These are phyloP conservation scores for Lissocephala sabroskyi DNA, from an alignment of 2,888 invertebrate genomes.

Conservation along the genomic window DNA sequence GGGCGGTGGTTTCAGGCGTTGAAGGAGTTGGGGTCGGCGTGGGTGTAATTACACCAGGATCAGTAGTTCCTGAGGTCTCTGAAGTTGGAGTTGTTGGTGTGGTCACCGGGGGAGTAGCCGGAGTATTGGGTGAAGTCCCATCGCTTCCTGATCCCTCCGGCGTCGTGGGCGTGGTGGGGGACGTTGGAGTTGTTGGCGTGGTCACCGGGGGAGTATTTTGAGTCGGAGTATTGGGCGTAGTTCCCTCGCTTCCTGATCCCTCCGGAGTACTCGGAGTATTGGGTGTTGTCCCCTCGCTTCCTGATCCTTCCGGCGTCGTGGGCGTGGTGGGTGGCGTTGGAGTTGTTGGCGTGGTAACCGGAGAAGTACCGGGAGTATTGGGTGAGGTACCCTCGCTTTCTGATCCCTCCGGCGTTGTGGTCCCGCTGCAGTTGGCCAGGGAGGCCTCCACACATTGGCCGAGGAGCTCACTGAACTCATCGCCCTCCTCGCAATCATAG, in stretches of 20 bases:
- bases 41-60: too few relatives aligned
- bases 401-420: conserved; percentile 11
- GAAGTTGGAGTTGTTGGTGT: conserved; percentile 2
- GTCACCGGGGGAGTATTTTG: too few relatives aligned
- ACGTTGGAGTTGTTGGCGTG: conserved; percentile 13
- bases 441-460: conserved; percentile 40
- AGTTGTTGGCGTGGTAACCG: conserved; percentile 10
- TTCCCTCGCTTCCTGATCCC: background rate
- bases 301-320: background rate
- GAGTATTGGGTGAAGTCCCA: background rate
- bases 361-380: background rate
- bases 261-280: background rate
- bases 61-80: too few relatives aligned
- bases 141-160: background rate
- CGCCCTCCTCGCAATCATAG: conserved; percentile 32
- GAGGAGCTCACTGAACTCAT: conserved; percentile 41
- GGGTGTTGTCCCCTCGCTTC: background rate
- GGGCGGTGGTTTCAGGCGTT: too few relatives aligned
- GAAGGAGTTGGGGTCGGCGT: too few relatives aligned
- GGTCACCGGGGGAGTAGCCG: background rate
- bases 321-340: conserved; percentile 7
- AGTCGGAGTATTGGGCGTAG: conserved; percentile 3
- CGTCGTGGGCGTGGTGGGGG: conserved; percentile 9
- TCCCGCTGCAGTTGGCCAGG: conserved; percentile 38
- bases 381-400: background rate